Conservation (phyloP, 2,797 vertebrate species). For the Acanthiza pusilla region DNA sequence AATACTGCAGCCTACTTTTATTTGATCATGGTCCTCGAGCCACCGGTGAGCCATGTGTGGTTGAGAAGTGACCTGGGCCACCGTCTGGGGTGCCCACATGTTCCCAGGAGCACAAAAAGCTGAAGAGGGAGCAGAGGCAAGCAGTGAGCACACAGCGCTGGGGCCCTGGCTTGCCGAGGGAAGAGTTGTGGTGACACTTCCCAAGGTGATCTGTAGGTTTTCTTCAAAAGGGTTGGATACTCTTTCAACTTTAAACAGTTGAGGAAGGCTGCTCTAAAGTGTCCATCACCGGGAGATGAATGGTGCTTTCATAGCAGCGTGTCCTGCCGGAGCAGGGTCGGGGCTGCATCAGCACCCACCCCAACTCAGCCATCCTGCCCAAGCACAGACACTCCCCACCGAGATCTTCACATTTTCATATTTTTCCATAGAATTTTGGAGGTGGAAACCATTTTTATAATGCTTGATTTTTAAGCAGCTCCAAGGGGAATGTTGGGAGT, state of each 20-base stretch:
- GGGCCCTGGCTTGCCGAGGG: background rate
- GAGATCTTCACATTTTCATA: rapidly evolving
- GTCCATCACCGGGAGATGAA: slow-evolving; percentile 16
- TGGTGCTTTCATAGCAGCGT: background rate
- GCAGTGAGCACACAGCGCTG: background rate
- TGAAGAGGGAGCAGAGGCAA: background rate
- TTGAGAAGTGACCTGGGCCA: background rate
- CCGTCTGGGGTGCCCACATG: rapidly evolving
- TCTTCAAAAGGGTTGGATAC: slow-evolving; percentile 23
- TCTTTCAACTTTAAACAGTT: slow-evolving; percentile 26
- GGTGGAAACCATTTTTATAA: background rate
- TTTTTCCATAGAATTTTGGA: background rate
- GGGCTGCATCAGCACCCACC: background rate
- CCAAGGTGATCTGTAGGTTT: slow-evolving; percentile 45
- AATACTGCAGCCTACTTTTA: background rate
- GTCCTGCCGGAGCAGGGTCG: rapidly evolving
- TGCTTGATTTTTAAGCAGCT: background rate
- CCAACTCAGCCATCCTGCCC: background rate
- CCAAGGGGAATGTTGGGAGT: rapidly evolving
- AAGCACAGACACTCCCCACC: background rate
- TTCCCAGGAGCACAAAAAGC: background rate
- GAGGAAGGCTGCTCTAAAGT: slow-evolving; percentile 17
- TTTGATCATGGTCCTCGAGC: background rate
- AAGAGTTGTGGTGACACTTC: background rate
- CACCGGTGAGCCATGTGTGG: background rate